A percentile compares a stretch with the other conserved stretches of the same genome.
These are phyloP conservation scores for Girardinichthys multiradiatus DNA, from an alignment of 2,113 vertebrate species.

Conservation along the genomic window DNA sequence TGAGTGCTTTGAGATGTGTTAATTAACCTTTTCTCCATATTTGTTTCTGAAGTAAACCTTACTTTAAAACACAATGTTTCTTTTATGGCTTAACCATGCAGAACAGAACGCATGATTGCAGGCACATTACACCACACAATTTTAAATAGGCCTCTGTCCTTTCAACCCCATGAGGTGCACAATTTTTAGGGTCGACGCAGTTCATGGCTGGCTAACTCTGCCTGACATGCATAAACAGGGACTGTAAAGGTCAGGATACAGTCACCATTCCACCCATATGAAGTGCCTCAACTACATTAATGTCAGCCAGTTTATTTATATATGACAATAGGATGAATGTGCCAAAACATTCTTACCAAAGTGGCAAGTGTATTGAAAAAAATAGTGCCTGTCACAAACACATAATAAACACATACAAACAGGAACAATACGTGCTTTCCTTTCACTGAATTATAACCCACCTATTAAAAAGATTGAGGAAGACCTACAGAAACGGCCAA, in stretches of 20 bases:
- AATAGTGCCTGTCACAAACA: background rate
- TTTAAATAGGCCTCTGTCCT: conserved; percentile 13
- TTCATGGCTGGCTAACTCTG: conserved; percentile 16
- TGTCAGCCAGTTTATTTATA: background rate
- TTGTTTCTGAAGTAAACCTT: conserved; percentile 6
- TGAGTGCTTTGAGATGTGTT: conserved; percentile 70
- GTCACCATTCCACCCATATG: background rate
- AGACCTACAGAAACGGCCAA: too few species aligned
- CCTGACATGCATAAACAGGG: conserved; percentile 5
- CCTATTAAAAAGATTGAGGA: too few species aligned
- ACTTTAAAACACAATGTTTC: conserved; percentile 18
- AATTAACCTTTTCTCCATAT: conserved; percentile 16
- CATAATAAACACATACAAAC: too few species aligned
- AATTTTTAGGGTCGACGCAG: conserved; percentile 6
- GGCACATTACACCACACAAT: conserved; percentile 20
- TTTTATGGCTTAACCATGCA: conserved; percentile 15
- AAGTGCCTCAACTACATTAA: conserved; percentile 15
- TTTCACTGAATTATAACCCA: too few species aligned
- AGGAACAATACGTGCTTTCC: too few species aligned
- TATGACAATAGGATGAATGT: conserved; percentile 1
- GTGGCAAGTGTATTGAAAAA: background rate
- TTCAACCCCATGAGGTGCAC: conserved; percentile 14
- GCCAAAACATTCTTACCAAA: conserved; percentile 3
- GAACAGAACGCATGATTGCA: conserved; percentile 39
- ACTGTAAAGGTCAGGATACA: conserved; percentile 8